These are phyloP conservation scores for Thamnophis elegans DNA, from an alignment of 2,797 vertebrate genomes.

Conservation along the genomic window DNA sequence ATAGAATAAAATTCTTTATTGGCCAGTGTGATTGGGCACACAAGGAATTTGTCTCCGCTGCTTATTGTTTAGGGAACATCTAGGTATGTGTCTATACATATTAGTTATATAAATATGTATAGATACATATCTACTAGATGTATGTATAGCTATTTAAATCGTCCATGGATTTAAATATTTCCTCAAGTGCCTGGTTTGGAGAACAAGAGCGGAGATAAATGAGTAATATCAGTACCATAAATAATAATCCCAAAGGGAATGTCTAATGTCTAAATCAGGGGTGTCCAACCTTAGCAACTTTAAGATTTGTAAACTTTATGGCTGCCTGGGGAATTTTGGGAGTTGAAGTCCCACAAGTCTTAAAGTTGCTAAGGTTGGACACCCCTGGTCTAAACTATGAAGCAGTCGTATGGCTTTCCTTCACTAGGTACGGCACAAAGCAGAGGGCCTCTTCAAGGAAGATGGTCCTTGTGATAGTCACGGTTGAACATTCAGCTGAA, in stretches of 20 bases:
- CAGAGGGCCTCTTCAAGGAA: neutral
- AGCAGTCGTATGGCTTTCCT: neutral
- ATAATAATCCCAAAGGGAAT: neutral
- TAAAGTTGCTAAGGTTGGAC: neutral
- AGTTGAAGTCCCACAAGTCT: neutral
- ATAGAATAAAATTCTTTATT: too few species aligned
- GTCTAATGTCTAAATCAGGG: neutral
- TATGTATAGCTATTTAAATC: neutral
- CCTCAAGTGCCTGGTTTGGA: neutral
- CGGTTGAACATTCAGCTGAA: neutral
- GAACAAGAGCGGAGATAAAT: neutral
- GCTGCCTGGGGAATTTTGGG: neutral
- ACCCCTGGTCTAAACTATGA: neutral
- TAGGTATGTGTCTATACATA: too few species aligned
- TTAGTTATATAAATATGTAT: neutral
- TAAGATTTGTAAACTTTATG: neutral
- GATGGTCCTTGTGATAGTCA: neutral
- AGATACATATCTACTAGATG: neutral
- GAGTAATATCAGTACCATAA: neutral
- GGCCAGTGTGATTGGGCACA: too few species aligned
- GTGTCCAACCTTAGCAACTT: neutral
- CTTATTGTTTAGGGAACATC: neutral
- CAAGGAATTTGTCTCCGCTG: too few species aligned
- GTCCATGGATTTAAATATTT: neutral
- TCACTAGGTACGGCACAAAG: neutral